Conservation (phyloP, 2,888 invertebrate species). For the Cephus rjabovi region DNA sequence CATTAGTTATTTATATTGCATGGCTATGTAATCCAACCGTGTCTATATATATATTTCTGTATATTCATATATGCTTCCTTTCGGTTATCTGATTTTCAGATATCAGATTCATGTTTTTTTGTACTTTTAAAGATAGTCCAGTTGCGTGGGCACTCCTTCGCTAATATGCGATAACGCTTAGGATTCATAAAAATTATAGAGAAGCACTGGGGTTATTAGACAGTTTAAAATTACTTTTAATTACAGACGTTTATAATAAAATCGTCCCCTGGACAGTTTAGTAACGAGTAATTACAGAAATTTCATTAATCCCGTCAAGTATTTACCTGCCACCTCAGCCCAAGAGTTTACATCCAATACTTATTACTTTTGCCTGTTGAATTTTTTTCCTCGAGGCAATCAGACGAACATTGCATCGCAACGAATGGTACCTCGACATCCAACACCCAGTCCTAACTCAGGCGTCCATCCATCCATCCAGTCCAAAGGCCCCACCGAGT, state of each 20-base stretch:
- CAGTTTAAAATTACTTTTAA: neutral
- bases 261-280: neutral
- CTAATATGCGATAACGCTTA: neutral
- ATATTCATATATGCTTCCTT: no score
- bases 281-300: neutral
- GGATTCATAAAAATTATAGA: neutral
- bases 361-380: neutral
- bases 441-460: neutral
- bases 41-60: no score
- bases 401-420: neutral
- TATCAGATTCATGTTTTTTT: neutral
- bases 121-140: neutral
- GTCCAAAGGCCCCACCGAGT: slow-evolving; percentile 1
- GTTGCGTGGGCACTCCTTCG: no score
- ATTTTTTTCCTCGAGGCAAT: neutral
- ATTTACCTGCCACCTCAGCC: neutral
- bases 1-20: neutral
- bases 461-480: neutral
- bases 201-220: neutral
- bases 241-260: neutral
- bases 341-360: neutral
- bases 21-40: neutral
- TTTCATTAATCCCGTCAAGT: neutral
- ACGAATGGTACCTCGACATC: slow-evolving; percentile 4
- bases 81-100: no score